These are phyloP conservation scores for Phaethon lepturus DNA, from an alignment of 2,113 vertebrate genomes.

Conservation along the genomic window DNA sequence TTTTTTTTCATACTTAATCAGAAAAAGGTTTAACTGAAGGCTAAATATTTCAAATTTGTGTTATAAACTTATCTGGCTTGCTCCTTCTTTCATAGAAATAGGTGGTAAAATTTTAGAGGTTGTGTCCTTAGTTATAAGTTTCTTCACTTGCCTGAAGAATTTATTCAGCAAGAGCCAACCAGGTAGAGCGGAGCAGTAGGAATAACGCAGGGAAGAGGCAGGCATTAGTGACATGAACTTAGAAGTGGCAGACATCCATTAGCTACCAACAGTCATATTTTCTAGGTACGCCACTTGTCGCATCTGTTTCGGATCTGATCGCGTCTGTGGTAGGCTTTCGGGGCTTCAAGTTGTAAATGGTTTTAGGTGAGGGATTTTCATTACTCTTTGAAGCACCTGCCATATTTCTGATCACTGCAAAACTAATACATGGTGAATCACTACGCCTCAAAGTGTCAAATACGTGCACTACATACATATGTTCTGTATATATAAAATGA, in stretches of 20 bases:
- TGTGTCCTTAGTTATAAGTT: not conserved
- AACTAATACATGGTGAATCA: not conserved
- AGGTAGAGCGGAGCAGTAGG: not conserved
- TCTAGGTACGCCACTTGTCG: not conserved
- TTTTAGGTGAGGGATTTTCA: not conserved
- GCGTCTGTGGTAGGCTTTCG: not conserved
- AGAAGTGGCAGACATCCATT: not conserved
- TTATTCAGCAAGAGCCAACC: not conserved
- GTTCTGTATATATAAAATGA: not conserved
- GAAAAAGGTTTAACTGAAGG: not conserved
- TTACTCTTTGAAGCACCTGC: not conserved
- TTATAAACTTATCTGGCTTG: not conserved
- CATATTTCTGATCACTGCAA: not conserved
- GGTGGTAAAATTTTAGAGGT: not conserved
- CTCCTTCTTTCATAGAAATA: not conserved
- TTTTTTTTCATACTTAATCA: not conserved
- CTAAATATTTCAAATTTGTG: not conserved
- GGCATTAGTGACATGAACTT: not conserved
- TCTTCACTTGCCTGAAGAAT: not conserved
- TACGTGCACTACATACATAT: accelerated
- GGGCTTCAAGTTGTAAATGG: not conserved
- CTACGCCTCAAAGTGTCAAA: not conserved
- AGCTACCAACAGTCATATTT: not conserved
- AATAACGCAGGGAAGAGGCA: not conserved
- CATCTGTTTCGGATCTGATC: not conserved